phyloP scores from a whole-genome alignment of 2,888 invertebrate genomes.

The Stegophylla sp. region DNA sequence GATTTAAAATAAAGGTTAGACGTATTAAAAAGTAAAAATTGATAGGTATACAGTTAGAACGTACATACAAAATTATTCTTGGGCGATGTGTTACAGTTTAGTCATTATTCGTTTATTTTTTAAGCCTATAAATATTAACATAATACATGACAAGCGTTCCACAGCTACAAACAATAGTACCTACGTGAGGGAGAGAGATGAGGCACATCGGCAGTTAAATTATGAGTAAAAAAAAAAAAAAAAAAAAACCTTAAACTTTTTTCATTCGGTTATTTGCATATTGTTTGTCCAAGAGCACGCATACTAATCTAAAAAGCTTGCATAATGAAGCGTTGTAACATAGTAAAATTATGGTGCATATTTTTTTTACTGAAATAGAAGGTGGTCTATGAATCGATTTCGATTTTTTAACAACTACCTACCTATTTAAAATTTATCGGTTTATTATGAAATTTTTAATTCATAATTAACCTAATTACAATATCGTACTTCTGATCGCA shows the following conservation, averaged over 20 bases:
- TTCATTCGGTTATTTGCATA: constrained; percentile 44
- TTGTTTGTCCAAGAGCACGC: constrained; percentile 46
- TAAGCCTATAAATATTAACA: constrained; percentile 38
- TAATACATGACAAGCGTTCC: constrained; percentile 24
- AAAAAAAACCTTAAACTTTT: not conserved
- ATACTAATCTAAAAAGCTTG: constrained; percentile 44
- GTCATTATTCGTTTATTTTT: constrained; percentile 45
- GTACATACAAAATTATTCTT: not conserved
- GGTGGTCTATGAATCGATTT: not conserved
- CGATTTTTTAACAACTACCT: not conserved
- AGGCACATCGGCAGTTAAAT: constrained; percentile 17
- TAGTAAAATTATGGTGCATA: not conserved
- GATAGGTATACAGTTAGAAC: not conserved
- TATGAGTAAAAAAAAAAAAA: constrained; percentile 41
- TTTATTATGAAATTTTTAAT: not conserved
- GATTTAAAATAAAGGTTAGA: not conserved
- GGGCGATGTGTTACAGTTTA: not conserved
- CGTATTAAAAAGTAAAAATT: not conserved
- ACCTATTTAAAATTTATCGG: not conserved
- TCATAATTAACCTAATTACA: not conserved
- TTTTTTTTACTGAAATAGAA: not conserved
- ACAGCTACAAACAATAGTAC: constrained; percentile 1
- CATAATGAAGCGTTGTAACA: constrained; percentile 6
- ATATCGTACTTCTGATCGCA: no score
- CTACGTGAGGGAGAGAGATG: not conserved